These are phyloP conservation scores for Symphodus melops DNA, from an alignment of 2,113 vertebrate genomes.

Conservation along the genomic window DNA sequence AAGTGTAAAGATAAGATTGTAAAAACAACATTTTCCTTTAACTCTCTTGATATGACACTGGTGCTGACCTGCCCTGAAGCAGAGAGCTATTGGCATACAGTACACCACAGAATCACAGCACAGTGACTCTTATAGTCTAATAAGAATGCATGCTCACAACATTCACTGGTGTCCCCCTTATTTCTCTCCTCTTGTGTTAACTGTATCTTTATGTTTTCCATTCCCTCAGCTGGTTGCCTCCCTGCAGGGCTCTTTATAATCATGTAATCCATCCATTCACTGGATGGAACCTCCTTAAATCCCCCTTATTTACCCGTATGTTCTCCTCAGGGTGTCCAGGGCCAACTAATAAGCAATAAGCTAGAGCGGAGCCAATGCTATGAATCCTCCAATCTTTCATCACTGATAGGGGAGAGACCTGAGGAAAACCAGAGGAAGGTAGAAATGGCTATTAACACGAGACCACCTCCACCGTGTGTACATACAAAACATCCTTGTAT, in stretches of 20 bases:
- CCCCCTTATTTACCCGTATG: conserved; percentile 61
- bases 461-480: conserved; percentile 32
- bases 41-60: too few species aligned
- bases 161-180: too few species aligned
- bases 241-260: conserved; percentile 67
- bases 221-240: conserved; percentile 28
- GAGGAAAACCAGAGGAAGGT: conserved; percentile 35
- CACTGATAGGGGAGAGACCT: conserved; percentile 43
- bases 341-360: conserved; percentile 70
- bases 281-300: conserved; percentile 64
- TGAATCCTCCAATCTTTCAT: conserved; percentile 58
- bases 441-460: conserved; percentile 51
- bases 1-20: background rate
- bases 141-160: background rate
- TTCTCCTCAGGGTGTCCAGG: conserved; percentile 50
- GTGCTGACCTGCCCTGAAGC: background rate
- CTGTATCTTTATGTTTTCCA: conserved; percentile 21
- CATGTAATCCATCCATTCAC: conserved; percentile 69
- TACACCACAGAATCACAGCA: background rate
- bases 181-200: conserved; percentile 2
- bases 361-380: conserved; percentile 45
- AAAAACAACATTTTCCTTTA: background rate
- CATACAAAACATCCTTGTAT: conserved; percentile 23
- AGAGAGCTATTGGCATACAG: background rate
- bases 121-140: background rate